These are phyloP conservation scores for Zygogramma bicolorata DNA, from an alignment of 2,888 invertebrate genomes.

Conservation along the genomic window DNA sequence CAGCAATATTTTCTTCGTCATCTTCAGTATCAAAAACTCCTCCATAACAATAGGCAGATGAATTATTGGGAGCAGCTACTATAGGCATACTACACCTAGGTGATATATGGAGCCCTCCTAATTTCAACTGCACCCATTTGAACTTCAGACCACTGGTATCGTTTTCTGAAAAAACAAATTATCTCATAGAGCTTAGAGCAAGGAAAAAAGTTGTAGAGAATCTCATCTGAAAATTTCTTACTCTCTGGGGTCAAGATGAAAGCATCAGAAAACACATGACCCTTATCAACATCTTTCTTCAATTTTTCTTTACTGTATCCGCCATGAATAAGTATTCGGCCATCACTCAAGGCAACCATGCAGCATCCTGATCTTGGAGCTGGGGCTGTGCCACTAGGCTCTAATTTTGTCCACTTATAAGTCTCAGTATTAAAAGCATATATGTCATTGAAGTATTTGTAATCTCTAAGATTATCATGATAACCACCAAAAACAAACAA, in stretches of 20 bases:
- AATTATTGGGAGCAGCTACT: slow-evolving; percentile 72
- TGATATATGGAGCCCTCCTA: slow-evolving; percentile 74
- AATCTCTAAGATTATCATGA: slow-evolving; percentile 88
- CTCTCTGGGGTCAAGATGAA: slow-evolving; percentile 75
- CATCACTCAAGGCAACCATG: slow-evolving; percentile 75
- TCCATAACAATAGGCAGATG: slow-evolving; percentile 84
- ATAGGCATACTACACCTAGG: slow-evolving; percentile 79
- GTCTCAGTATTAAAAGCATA: slow-evolving; percentile 84
- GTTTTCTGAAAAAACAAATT: slow-evolving; percentile 68
- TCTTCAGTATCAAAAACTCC: slow-evolving; percentile 89
- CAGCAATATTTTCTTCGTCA: slow-evolving; percentile 78
- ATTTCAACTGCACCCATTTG: slow-evolving; percentile 79
- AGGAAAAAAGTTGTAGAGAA: neutral
- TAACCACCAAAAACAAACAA: slow-evolving; percentile 93
- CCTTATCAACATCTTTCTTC: slow-evolving; percentile 82
- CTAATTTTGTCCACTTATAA: slow-evolving; percentile 82
- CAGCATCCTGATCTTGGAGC: slow-evolving; percentile 85
- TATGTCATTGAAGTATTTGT: slow-evolving; percentile 90
- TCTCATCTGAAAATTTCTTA: slow-evolving; percentile 60
- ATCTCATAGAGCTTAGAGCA: neutral
- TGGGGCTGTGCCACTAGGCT: slow-evolving; percentile 76
- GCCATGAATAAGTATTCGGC: slow-evolving; percentile 78
- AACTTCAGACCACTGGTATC: slow-evolving; percentile 74
- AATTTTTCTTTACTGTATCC: slow-evolving; percentile 82
- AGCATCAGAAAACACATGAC: slow-evolving; percentile 79